Evolutionary conservation across 2,113 vertebrate genomes (phyloP).

Genomic region (Nerophis lumbriciformis): DNA sequence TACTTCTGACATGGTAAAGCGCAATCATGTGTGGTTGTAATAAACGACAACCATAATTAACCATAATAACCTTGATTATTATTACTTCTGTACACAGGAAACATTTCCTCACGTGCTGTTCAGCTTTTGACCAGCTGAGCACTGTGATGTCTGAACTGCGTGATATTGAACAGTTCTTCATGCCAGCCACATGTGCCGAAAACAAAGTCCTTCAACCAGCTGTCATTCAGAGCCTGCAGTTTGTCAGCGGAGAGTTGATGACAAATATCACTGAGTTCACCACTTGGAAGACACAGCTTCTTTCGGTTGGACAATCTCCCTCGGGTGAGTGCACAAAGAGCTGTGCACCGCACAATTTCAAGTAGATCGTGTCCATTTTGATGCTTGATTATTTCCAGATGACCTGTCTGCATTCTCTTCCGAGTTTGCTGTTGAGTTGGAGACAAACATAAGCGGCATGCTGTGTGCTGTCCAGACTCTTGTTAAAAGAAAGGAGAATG

Average conservation of each 20-base stretch:
- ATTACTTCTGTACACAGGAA: conserved; percentile 69
- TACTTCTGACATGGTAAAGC: conserved; percentile 82
- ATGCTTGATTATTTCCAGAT: conserved; percentile 17
- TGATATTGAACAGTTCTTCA: conserved; percentile 77
- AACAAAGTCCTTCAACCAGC: conserved; percentile 58
- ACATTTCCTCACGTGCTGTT: conserved; percentile 78
- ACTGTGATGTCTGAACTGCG: conserved; percentile 73
- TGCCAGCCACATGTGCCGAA: conserved; percentile 50
- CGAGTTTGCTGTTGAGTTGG: conserved; percentile 80
- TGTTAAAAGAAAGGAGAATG: conserved; percentile 71
- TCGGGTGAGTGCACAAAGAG: conserved; percentile 45
- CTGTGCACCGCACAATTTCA: no score
- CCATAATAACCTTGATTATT: background rate
- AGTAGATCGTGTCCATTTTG: background rate
- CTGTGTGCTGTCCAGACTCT: conserved; percentile 86
- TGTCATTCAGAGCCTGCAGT: conserved; percentile 75
- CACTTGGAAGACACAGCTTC: conserved; percentile 80
- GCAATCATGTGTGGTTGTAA: background rate
- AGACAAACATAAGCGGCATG: conserved; percentile 77
- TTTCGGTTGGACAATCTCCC: conserved; percentile 54
- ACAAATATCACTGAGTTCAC: conserved; percentile 74
- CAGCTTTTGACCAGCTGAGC: conserved; percentile 72
- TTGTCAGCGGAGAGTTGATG: conserved; percentile 76
- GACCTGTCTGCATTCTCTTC: conserved; percentile 67
- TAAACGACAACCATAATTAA: background rate